phyloP scores from a whole-genome alignment of 2,888 invertebrate species.

The Epinotia nisella region DNA sequence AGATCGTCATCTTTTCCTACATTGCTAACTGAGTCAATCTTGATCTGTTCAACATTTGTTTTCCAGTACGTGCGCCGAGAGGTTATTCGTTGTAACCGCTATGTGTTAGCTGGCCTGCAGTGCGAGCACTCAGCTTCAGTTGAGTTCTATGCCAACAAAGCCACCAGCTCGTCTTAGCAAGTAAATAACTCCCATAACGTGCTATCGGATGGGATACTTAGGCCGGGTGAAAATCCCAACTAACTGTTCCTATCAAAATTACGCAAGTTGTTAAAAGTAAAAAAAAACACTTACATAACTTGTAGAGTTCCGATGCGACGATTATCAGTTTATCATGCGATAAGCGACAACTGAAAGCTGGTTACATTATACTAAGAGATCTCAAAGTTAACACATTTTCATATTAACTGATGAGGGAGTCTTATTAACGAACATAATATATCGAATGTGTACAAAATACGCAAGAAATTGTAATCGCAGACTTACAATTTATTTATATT shows the following conservation, averaged over 20 bases:
- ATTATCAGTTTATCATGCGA: no score
- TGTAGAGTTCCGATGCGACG: slow-evolving; percentile 12
- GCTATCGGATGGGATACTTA: slow-evolving; percentile 1
- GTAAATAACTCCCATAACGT: neutral
- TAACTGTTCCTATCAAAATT: slow-evolving; percentile 19
- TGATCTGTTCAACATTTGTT: neutral
- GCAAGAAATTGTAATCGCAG: slow-evolving; percentile 3
- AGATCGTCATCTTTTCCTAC: slow-evolving; percentile 21
- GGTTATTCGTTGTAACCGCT: neutral
- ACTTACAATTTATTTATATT: slow-evolving; percentile 1
- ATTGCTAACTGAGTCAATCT: neutral
- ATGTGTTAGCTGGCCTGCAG: neutral
- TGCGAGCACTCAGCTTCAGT: neutral
- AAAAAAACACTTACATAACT: neutral
- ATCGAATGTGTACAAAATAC: slow-evolving; percentile 1
- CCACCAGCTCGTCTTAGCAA: neutral
- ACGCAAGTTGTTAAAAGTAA: neutral
- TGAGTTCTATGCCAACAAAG: neutral
- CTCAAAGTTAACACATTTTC: slow-evolving; percentile 10
- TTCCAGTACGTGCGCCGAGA: neutral
- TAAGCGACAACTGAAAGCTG: slow-evolving; percentile 2
- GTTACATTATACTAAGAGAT: slow-evolving; percentile 31
- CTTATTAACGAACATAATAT: slow-evolving; percentile 3
- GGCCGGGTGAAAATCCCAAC: neutral
- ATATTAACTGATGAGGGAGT: slow-evolving; percentile 17